Base-by-base conservation (phyloP, 2,888 invertebrate genomes). In the Agriopis aurantiaria region DNA sequence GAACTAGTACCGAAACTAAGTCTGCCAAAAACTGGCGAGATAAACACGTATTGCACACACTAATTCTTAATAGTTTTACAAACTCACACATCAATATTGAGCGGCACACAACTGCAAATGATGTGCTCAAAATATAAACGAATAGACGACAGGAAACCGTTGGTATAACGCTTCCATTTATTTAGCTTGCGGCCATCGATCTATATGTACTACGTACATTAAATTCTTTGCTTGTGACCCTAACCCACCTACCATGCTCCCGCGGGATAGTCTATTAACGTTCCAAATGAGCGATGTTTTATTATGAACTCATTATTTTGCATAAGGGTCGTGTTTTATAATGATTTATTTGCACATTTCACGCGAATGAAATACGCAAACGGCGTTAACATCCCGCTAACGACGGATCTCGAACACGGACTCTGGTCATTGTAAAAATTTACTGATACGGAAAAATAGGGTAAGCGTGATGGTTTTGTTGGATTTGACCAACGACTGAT, bases 201-300 rank as follows among this genome's bases (percentile, higher is more conserved):
- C n/a, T n/a, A n/a, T n/a, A 23, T 23, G 17, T 23, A 23, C 17
- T 23, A 23, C 17, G 17, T 23, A 23, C 17, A 23, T 23, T 23
- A 0, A 23, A 23, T 23, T 23, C 17, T 23, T 23, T 23, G 17
- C 33, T 3, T 33, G 33, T 3, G 5, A 33, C 33, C 33, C 33
- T 33, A 33, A 40, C n/a, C 40, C 33, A 23, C 53, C 11, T 14
- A 43, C 48, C 41, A 11, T 23, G 12, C 23, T 56, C 70, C 46
- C 63, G 52, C 65, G 60, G 69, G 76, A 75, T 56, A 75, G 73
- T 71, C 79, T 81, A 79, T 80, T 81, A 80, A 79, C 68, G 73
- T 78, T 80, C 83, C 76, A 78, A 85, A 85, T 82, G 80, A 73
- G 72, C 76, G 58, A 68, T 78, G 78, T 85, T 84, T 85, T 83